A percentile compares a stretch with the other conserved stretches of the same genome.
Conservation (phyloP, 1,140 invertebrate genomes). For the Drosophila busckii region DNA sequence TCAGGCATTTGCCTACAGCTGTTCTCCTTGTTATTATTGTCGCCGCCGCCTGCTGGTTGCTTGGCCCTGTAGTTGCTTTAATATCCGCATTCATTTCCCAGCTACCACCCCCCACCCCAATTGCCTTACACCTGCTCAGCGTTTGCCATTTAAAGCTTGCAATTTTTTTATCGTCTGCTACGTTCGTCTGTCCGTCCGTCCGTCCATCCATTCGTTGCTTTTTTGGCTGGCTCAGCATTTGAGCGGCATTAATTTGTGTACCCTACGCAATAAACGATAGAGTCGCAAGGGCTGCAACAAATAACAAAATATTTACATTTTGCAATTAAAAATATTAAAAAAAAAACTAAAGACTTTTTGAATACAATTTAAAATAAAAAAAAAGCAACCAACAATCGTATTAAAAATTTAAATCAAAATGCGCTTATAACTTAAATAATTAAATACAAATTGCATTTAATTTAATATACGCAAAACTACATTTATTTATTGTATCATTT, state of each 20-base stretch:
- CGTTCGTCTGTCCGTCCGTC: too few species aligned
- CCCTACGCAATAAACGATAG: too few species aligned
- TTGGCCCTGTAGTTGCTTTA: conserved; percentile 18
- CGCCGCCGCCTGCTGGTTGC: conserved; percentile 1
- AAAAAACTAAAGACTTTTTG: too few species aligned
- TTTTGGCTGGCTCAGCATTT: conserved; percentile 36
- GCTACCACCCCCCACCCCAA: background rate
- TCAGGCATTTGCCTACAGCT: conserved; percentile 22
- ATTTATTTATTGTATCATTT: too few species aligned
- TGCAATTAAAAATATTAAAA: background rate
- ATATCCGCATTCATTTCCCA: conserved; percentile 1
- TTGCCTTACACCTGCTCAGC: conserved; percentile 23
- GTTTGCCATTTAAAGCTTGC: conserved; percentile 37
- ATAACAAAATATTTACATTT: background rate
- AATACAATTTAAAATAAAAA: too few species aligned
- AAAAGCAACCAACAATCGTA: too few species aligned
- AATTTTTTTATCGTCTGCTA: conserved; percentile 39
- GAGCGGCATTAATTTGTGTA: conserved; percentile 31
- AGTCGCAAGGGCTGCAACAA: background rate
- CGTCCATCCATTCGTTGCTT: too few species aligned
- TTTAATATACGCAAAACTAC: too few species aligned
- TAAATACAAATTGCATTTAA: too few species aligned
- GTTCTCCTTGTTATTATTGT: conserved; percentile 7
- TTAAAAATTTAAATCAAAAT: too few species aligned
- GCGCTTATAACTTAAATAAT: too few species aligned